phyloP scores from a whole-genome alignment of 2,113 vertebrate genomes.

The Cavia aperea region DNA sequence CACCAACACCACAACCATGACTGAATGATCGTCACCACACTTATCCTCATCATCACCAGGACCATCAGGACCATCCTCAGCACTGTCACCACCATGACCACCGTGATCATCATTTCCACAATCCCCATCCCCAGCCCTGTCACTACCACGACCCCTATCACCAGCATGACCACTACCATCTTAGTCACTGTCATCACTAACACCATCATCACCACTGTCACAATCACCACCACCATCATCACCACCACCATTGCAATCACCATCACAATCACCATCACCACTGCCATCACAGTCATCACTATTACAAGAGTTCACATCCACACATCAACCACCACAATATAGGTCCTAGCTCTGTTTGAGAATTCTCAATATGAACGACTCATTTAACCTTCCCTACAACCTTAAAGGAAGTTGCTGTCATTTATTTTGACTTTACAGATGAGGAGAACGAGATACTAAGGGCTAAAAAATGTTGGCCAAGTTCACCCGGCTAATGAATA shows the following conservation, averaged over 20 bases:
- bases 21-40: neutral
- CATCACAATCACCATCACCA: too few relatives aligned
- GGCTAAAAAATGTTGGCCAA: neutral
- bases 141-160: too few relatives aligned
- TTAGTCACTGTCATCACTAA: neutral
- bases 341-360: too few relatives aligned
- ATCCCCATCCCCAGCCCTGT: rapidly evolving
- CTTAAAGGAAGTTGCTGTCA: neutral
- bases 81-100: rapidly evolving
- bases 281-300: too few relatives aligned
- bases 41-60: neutral
- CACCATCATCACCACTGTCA: neutral
- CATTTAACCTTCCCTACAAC: neutral
- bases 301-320: neutral
- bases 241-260: too few relatives aligned
- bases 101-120: rapidly evolving
- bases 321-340: rapidly evolving
- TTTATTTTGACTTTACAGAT: neutral
- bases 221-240: too few relatives aligned
- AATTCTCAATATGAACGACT: neutral
- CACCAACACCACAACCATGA: neutral
- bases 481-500: neutral
- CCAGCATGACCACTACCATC: rapidly evolving
- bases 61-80: rapidly evolving
- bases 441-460: neutral